phyloP scores from a whole-genome alignment of 2,797 vertebrate genomes.

The Eptatretus atami region DNA sequence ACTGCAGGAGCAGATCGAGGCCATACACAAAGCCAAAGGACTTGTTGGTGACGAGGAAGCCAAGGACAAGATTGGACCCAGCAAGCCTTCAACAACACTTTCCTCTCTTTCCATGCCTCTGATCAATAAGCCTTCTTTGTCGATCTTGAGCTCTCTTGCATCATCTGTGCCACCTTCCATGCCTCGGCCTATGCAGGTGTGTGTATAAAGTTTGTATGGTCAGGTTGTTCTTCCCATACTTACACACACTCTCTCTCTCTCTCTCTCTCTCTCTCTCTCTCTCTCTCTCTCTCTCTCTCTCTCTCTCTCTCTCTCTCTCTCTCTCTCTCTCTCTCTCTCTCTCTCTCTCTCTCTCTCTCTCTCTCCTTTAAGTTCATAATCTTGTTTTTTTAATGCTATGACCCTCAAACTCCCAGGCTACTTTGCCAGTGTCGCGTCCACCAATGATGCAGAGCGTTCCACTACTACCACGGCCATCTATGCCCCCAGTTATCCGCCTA shows the following conservation, averaged over 20 bases:
- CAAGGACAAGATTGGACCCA: slow-evolving; percentile 91
- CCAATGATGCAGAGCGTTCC: slow-evolving; percentile 68
- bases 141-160: too few species aligned
- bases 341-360: not conserved
- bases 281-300: not conserved
- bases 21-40: slow-evolving; percentile 95
- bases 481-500: slow-evolving; percentile 53
- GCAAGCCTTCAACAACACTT: too few species aligned
- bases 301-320: not conserved
- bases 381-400: too few species aligned
- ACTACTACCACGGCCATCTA: slow-evolving; percentile 47
- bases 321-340: not conserved
- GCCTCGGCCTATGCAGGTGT: too few species aligned
- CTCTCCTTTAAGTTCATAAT: too few species aligned
- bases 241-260: not conserved
- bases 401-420: too few species aligned
- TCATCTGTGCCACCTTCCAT: too few species aligned
- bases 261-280: not conserved
- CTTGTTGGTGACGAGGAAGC: slow-evolving; percentile 79
- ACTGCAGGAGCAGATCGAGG: slow-evolving; percentile 91
- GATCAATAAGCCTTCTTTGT: too few species aligned
- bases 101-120: too few species aligned
- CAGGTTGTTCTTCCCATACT: too few species aligned
- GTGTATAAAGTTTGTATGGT: too few species aligned
- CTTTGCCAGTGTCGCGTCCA: slow-evolving; percentile 23